Percentiles rank a stretch among this genome's conserved stretches.
Conservation (phyloP, 2,797 vertebrate species). For the Geotrypetes seraphini region DNA sequence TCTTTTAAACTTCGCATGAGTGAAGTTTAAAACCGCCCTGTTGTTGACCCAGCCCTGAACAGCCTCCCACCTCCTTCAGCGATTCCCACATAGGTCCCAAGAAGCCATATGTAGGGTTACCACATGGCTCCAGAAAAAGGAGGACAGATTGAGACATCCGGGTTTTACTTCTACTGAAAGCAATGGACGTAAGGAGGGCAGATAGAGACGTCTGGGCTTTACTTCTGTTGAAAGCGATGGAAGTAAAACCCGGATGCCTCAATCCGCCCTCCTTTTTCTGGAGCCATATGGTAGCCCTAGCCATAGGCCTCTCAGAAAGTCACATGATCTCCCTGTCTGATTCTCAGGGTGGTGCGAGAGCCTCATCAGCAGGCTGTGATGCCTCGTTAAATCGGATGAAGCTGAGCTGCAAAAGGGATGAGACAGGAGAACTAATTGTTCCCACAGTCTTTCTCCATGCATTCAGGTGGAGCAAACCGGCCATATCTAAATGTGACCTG, state of each 20-base stretch:
- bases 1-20: too few relatives aligned
- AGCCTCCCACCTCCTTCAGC: slow-evolving; percentile 9
- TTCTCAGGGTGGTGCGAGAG: slow-evolving; percentile 27
- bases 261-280: too few relatives aligned
- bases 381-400: slow-evolving; percentile 17
- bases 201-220: too few relatives aligned
- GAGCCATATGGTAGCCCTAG: too few relatives aligned
- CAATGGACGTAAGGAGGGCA: too few relatives aligned
- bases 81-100: slow-evolving; percentile 37
- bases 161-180: too few relatives aligned
- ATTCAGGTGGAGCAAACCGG: slow-evolving; percentile 55
- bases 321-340: slow-evolving; percentile 27
- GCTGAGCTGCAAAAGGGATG: slow-evolving; percentile 20
- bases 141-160: too few relatives aligned
- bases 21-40: too few relatives aligned
- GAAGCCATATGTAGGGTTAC: slow-evolving; percentile 6
- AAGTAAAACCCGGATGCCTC: too few relatives aligned
- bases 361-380: slow-evolving; percentile 33
- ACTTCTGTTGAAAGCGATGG: too few relatives aligned
- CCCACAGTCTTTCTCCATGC: slow-evolving; percentile 22
- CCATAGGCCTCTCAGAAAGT: slow-evolving; percentile 20
- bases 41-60: slow-evolving; percentile 35
- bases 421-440: slow-evolving; percentile 19
- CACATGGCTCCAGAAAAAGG: too few relatives aligned
- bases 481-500: slow-evolving; percentile 70